Conservation (phyloP, 2,113 vertebrate genomes). For the Peromyscus maniculatus region DNA sequence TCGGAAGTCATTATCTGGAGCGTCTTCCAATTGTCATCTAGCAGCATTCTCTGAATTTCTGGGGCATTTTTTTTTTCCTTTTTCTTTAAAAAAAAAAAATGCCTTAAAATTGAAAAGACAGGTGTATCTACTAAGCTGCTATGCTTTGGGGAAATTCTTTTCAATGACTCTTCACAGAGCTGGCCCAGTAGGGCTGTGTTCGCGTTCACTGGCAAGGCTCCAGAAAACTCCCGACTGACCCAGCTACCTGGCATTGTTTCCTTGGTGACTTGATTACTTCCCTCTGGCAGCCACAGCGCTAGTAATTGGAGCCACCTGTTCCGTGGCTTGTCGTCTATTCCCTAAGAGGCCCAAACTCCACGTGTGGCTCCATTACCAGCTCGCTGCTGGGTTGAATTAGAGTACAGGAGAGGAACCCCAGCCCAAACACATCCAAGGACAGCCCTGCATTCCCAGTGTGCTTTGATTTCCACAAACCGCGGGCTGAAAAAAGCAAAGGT, state of each 20-base stretch:
- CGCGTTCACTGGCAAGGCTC: background rate
- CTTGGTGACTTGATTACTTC: constrained; percentile 63
- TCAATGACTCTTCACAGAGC: constrained; percentile 9
- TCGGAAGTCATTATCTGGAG: constrained; percentile 12
- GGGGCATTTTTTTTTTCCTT: background rate
- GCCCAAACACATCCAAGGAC: background rate
- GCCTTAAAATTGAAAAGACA: constrained; percentile 32
- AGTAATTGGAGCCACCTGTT: constrained; percentile 79
- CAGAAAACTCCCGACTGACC: background rate
- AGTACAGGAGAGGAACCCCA: constrained; percentile 27
- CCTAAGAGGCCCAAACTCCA: background rate
- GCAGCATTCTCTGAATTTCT: constrained; percentile 25
- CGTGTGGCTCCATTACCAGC: background rate
- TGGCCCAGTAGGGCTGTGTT: background rate
- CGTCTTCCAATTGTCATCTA: background rate
- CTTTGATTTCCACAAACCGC: constrained; percentile 2
- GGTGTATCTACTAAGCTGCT: background rate
- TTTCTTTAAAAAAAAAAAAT: background rate
- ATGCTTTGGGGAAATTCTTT: background rate
- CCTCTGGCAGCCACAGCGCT: constrained; percentile 47
- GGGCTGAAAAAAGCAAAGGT: background rate
- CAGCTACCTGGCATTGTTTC: constrained; percentile 37
- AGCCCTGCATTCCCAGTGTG: background rate
- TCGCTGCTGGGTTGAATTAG: background rate
- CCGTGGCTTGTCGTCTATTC: constrained; percentile 68